Conservation (phyloP, 2,113 vertebrate genomes). For the Spheniscus mendiculus region DNA sequence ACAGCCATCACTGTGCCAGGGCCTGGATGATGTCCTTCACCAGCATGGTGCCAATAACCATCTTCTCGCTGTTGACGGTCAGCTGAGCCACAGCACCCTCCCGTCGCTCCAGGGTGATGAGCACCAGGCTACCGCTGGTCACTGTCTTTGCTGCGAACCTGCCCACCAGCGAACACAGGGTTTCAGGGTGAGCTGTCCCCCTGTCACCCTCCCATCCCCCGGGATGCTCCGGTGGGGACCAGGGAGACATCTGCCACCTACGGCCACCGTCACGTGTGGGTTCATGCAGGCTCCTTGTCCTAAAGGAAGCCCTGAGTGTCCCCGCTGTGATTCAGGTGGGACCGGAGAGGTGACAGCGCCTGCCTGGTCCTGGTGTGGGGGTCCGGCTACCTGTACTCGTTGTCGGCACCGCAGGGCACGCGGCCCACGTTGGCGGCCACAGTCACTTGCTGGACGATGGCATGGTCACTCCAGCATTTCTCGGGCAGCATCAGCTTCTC, state of each 20-base stretch:
- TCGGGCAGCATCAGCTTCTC: constrained; percentile 85
- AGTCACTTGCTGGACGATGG: constrained; percentile 89
- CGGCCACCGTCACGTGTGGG: accelerated
- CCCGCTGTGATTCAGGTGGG: accelerated
- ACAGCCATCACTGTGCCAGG: constrained; percentile 79
- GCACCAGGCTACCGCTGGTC: constrained; percentile 88
- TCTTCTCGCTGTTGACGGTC: constrained; percentile 96
- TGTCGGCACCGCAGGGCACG: constrained; percentile 89
- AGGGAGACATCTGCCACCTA: neutral
- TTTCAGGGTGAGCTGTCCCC: neutral
- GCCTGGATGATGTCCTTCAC: constrained; percentile 93
- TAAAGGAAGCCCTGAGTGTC: neutral
- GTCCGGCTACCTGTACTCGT: constrained; percentile 87
- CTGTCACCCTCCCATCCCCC: neutral
- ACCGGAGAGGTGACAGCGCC: accelerated
- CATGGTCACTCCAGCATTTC: constrained; percentile 83
- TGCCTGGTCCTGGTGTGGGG: neutral
- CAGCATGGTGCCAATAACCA: constrained; percentile 97
- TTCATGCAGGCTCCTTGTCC: neutral
- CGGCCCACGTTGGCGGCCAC: constrained; percentile 88
- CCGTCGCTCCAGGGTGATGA: constrained; percentile 85
- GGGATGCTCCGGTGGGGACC: accelerated
- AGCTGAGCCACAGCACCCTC: constrained; percentile 80
- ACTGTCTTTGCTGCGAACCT: constrained; percentile 93
- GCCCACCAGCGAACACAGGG: neutral